phyloP scores from a whole-genome alignment of 1,140 invertebrate species.

The Calliopsis andreniformis region DNA sequence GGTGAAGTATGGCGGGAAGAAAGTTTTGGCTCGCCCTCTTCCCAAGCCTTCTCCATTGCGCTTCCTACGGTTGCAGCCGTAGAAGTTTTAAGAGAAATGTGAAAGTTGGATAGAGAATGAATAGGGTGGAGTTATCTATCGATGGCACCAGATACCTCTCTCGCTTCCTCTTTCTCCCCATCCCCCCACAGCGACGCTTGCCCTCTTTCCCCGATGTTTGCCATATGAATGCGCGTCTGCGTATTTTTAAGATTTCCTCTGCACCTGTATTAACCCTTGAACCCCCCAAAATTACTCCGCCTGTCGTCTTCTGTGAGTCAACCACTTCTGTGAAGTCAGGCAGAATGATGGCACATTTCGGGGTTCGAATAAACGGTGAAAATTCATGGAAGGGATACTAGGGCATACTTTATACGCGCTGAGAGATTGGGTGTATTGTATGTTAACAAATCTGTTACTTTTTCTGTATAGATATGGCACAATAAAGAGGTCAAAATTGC shows the following conservation, averaged over 20 bases:
- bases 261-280: not conserved
- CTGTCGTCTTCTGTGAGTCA: slow-evolving; percentile 2
- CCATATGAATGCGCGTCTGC: not conserved
- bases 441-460: not conserved
- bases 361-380: not conserved
- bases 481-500: no score
- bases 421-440: not conserved
- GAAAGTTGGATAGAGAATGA: slow-evolving; percentile 79
- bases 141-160: slow-evolving; percentile 70
- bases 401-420: not conserved
- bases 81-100: slow-evolving; percentile 79
- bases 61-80: slow-evolving; percentile 50
- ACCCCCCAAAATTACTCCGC: not conserved
- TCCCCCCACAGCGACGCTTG: not conserved
- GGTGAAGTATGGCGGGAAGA: slow-evolving; percentile 73
- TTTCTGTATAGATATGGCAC: no score
- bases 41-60: slow-evolving; percentile 44
- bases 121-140: slow-evolving; percentile 77
- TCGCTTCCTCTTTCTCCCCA: slow-evolving; percentile 42
- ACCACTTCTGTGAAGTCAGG: not conserved
- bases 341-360: slow-evolving; percentile 2
- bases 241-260: slow-evolving; percentile 11
- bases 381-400: not conserved
- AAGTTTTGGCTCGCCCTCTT: slow-evolving; percentile 72
- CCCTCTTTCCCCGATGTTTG: slow-evolving; percentile 9